Evolutionary conservation across 2,888 invertebrate genomes (phyloP).

Genomic region (Cataglyphis cursor): DNA sequence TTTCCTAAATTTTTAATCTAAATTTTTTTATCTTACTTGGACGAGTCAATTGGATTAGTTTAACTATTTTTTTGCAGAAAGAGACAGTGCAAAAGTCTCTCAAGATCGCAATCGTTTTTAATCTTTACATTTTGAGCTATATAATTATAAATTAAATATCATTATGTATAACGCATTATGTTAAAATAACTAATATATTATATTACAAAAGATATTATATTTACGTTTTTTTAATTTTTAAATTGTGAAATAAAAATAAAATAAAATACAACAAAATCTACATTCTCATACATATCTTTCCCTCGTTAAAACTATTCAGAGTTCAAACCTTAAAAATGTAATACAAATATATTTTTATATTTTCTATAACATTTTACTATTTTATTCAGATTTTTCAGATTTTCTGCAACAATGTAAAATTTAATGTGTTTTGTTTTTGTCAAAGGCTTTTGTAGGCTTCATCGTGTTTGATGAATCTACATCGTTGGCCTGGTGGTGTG

Average conservation of each 20-base stretch:
- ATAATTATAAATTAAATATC: background rate
- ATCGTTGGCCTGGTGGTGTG: conserved; percentile 91
- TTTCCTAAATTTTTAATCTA: background rate
- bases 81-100: background rate
- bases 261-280: background rate
- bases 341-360: background rate
- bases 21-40: background rate
- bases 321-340: background rate
- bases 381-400: background rate
- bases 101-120: background rate
- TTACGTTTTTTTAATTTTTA: background rate
- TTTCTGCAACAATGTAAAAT: background rate
- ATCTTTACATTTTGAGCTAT: background rate
- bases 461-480: conserved; percentile 91
- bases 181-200: background rate
- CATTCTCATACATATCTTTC: background rate
- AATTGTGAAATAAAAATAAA: background rate
- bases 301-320: background rate
- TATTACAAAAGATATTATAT: background rate
- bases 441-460: conserved; percentile 91
- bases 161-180: background rate
- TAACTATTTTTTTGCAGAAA: background rate
- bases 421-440: background rate
- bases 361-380: background rate
- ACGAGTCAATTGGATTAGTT: background rate